Conservation (phyloP, 1,140 invertebrate genomes). For the Luehdorfia chinensis region DNA sequence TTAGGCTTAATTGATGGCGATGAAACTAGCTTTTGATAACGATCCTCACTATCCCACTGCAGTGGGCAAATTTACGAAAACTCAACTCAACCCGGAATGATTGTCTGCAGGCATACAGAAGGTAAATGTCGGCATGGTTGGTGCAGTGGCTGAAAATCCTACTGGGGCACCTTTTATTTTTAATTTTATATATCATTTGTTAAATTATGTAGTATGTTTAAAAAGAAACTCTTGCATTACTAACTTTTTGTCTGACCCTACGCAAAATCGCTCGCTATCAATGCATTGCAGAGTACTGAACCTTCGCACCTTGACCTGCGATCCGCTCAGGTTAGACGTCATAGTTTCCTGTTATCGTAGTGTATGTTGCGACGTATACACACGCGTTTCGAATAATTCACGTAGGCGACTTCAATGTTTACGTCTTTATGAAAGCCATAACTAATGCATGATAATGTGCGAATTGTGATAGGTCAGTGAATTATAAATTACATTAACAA, state of each 20-base stretch:
- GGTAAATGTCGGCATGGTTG: too few relatives aligned
- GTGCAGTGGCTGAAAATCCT: too few relatives aligned
- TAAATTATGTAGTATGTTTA: too few relatives aligned
- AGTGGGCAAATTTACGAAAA: too few relatives aligned
- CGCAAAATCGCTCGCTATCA: slow-evolving; percentile 34
- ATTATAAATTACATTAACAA: slow-evolving; percentile 16
- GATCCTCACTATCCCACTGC: too few relatives aligned
- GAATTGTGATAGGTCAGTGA: slow-evolving; percentile 22
- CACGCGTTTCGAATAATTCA: slow-evolving; percentile 14
- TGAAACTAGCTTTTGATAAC: too few relatives aligned
- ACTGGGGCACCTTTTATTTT: too few relatives aligned
- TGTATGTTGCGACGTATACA: slow-evolving; percentile 11
- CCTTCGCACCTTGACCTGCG: slow-evolving; percentile 34
- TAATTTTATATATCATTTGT: too few relatives aligned
- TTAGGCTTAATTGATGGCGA: too few relatives aligned
- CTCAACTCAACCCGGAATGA: too few relatives aligned
- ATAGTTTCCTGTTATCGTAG: slow-evolving; percentile 20
- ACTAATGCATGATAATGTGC: slow-evolving; percentile 13
- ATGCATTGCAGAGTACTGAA: slow-evolving; percentile 34
- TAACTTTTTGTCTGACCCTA: slow-evolving; percentile 29
- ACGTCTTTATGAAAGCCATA: slow-evolving; percentile 15
- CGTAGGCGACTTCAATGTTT: slow-evolving; percentile 9
- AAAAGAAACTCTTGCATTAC: too few relatives aligned
- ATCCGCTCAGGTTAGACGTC: slow-evolving; percentile 23
- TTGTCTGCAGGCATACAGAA: too few relatives aligned